Base-by-base conservation (phyloP, 2,113 vertebrate genomes). In the Dendrocopos noguchii region DNA sequence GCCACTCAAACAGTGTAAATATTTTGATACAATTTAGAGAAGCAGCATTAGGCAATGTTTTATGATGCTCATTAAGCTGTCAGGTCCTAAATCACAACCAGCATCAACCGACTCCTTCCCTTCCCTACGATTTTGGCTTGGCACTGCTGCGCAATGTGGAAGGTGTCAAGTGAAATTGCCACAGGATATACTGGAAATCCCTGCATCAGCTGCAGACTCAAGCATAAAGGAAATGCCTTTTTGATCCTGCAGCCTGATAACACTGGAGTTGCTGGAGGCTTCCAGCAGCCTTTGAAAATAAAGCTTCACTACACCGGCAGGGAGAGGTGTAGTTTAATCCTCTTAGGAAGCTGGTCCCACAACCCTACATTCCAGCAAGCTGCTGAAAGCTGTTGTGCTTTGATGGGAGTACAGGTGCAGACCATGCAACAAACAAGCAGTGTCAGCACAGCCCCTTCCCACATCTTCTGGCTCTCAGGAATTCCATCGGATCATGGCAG, bases 161-260 rank as follows among this genome's bases (percentile, higher is more conserved):
- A 93, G 91, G 84, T 95, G 96, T 94, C 80, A 95, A 93, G 83
- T 80, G 74, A 95, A 95, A 97, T 9, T 2, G 89, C 94, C 95
- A 95, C 80, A 91, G 94, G 96, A 92, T 83, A 94, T 84, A 83
- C 88, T 95, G 96, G 95, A 95, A 96, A 96, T 86, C 93, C 91
- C 90, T 95, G 88, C 87, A 89, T 89, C 96, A 95, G 95, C 94
- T 96, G 94, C 95, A 89, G 24, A 67, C 52, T 77, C 74, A 74
- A 95, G 95, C 61, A 93, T 92, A 92, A 88, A 94, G 95, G 91
- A 94, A 94, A 57, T 87, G 34, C 70, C 88, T 93, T 93, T 90
- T 74, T 94, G 95, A 97, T 94, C 86, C 93, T 82, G 67, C 84
- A 92, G 72, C 39, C 72, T 71, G 88, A 91, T 94, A 95, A 91